Conservation (phyloP, 64 coral and sea anemone genomes). For the Pocillopora damicornis region DNA sequence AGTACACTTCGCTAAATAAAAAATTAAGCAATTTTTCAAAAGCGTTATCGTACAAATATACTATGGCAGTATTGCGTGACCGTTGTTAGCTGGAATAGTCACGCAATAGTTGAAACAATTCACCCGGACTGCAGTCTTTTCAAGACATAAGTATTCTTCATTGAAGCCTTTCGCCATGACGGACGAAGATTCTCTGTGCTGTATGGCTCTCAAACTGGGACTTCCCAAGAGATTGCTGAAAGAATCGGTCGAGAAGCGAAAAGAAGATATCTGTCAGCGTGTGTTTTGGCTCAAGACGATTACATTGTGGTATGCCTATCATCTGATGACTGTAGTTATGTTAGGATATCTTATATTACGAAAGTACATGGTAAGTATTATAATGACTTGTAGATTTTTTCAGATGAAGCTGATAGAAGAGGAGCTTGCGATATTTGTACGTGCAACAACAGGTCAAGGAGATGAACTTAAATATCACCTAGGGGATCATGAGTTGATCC, state of each 20-base stretch:
- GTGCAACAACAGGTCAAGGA: slow-evolving; percentile 94
- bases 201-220: slow-evolving; percentile 94
- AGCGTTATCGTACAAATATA: too few relatives aligned
- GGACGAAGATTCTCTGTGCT: slow-evolving; percentile 77
- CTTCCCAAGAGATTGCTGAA: slow-evolving; percentile 90
- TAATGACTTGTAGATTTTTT: slow-evolving; percentile 23
- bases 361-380: too few relatives aligned
- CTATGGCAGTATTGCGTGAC: not conserved
- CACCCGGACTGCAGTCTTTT: too few relatives aligned
- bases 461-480: slow-evolving; percentile 88
- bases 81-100: not conserved
- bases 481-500: too few relatives aligned
- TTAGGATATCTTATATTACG: too few relatives aligned
- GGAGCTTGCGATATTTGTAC: slow-evolving; percentile 81
- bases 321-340: not conserved
- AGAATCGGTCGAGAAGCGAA: slow-evolving; percentile 84
- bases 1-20: too few relatives aligned
- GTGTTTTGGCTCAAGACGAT: slow-evolving; percentile 77
- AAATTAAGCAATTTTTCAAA: too few relatives aligned
- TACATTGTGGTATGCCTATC: slow-evolving; percentile 76
- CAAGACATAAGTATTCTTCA: not conserved
- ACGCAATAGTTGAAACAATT: slow-evolving; percentile 4
- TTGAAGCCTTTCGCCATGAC: slow-evolving; percentile 51
- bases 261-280: slow-evolving; percentile 56
- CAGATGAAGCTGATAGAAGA: slow-evolving; percentile 87